A percentile compares a stretch with the other conserved stretches of the same genome.
Conservation (phyloP, 1,140 invertebrate genomes). For the Yoshiicerus persimilis region DNA sequence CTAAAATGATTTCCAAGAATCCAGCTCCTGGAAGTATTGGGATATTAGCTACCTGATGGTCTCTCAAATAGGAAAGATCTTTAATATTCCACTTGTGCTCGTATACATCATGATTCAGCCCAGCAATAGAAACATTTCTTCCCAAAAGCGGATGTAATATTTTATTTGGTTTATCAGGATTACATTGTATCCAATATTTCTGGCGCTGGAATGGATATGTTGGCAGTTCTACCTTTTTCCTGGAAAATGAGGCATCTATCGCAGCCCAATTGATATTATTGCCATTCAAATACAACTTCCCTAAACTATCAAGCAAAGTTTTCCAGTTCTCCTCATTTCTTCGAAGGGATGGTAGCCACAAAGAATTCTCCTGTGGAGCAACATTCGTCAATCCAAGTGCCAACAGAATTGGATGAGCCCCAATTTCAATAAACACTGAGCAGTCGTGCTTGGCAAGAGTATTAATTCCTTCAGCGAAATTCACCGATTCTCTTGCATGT, state of each 20-base stretch:
- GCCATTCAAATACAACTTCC: not conserved
- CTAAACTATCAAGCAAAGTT: not conserved
- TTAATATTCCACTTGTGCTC: not conserved
- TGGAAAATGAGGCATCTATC: not conserved
- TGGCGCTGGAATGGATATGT: constrained; percentile 22
- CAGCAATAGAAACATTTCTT: not conserved
- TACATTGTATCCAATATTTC: not conserved
- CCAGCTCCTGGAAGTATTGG: constrained; percentile 1
- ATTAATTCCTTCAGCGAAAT: not conserved
- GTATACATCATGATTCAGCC: not conserved
- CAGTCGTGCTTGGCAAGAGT: not conserved
- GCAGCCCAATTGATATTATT: not conserved
- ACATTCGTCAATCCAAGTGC: not conserved
- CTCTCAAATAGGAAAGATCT: not conserved
- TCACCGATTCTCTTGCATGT: not conserved
- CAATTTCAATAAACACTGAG: not conserved
- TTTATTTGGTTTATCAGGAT: not conserved
- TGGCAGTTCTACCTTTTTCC: constrained; percentile 1
- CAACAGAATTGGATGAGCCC: not conserved
- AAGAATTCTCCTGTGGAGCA: not conserved
- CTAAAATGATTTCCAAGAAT: not conserved
- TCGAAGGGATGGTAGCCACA: not conserved
- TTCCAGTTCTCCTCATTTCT: not conserved
- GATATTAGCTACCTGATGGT: not conserved
- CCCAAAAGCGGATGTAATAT: constrained; percentile 2